A percentile compares a stretch with the other conserved stretches of the same genome.
Evolutionary conservation across 2,797 vertebrate genomes (phyloP).

Genomic region (Dryobates pubescens): DNA sequence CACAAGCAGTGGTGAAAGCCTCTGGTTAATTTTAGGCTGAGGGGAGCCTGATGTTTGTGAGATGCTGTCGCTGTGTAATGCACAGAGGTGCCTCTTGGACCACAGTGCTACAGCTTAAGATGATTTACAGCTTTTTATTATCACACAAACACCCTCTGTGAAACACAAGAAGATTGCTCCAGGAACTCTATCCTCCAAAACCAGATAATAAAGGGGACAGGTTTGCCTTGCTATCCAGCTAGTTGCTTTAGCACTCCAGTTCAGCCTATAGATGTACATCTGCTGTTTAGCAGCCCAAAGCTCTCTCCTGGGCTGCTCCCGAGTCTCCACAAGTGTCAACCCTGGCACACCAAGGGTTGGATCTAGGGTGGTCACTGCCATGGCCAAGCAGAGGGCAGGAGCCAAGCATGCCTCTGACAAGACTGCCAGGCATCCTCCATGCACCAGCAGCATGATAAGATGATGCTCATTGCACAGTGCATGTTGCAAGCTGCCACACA

Average conservation of each 20-base stretch:
- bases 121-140: not conserved
- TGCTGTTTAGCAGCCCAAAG: not conserved
- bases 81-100: not conserved
- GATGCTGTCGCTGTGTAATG: not conserved
- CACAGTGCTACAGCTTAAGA: not conserved
- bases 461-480: too few relatives aligned
- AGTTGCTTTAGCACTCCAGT: accelerated
- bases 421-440: not conserved
- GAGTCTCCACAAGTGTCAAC: too few relatives aligned
- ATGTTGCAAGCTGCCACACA: not conserved
- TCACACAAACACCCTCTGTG: not conserved
- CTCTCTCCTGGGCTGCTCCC: not conserved
- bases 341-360: not conserved
- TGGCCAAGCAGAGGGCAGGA: not conserved
- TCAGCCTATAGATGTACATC: not conserved
- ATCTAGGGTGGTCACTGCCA: not conserved
- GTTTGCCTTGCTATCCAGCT: not conserved
- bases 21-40: not conserved
- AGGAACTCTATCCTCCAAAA: not conserved
- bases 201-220: not conserved
- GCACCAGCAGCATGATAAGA: not conserved
- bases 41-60: not conserved
- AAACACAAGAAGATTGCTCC: not conserved
- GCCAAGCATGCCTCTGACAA: not conserved
- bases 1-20: not conserved